Percentiles rank a stretch among this genome's conserved stretches.
Conservation (phyloP, 2,888 invertebrate genomes). For the Plagodis pulveraria region DNA sequence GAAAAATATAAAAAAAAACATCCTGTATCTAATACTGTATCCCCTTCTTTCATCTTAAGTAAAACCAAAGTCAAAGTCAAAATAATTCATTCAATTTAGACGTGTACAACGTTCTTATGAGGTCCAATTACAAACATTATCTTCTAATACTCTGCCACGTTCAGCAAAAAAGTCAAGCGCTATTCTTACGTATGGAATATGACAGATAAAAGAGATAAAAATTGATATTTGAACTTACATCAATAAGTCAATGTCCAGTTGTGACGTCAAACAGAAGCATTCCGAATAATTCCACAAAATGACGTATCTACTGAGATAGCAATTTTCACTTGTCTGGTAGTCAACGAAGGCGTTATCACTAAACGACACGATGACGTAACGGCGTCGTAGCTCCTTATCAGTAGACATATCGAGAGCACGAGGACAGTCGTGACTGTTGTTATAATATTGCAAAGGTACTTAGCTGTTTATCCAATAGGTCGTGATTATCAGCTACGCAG, state of each 20-base stretch:
- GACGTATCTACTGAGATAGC: constrained; percentile 17
- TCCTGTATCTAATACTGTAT: too few relatives aligned
- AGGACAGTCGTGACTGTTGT: constrained; percentile 25
- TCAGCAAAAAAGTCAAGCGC: too few relatives aligned
- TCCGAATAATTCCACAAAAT: constrained; percentile 16
- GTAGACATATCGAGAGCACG: constrained; percentile 17
- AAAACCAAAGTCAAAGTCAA: too few relatives aligned
- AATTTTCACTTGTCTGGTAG: constrained; percentile 13
- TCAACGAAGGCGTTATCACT: constrained; percentile 17
- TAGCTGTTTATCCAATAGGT: background rate
- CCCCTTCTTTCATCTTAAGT: too few relatives aligned
- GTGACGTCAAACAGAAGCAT: constrained; percentile 9
- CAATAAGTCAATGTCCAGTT: constrained; percentile 7
- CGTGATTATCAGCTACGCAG: background rate
- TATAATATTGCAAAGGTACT: constrained; percentile 5
- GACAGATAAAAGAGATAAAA: too few relatives aligned
- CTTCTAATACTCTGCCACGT: too few relatives aligned
- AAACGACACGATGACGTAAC: constrained; percentile 15
- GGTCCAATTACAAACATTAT: too few relatives aligned
- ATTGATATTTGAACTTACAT: too few relatives aligned
- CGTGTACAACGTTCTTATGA: too few relatives aligned
- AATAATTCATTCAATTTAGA: too few relatives aligned
- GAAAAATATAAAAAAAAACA: too few relatives aligned
- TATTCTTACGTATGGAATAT: too few relatives aligned
- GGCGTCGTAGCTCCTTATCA: constrained; percentile 10